Conservation (phyloP, 2,888 invertebrate genomes). For the Stratiomys singularior region DNA sequence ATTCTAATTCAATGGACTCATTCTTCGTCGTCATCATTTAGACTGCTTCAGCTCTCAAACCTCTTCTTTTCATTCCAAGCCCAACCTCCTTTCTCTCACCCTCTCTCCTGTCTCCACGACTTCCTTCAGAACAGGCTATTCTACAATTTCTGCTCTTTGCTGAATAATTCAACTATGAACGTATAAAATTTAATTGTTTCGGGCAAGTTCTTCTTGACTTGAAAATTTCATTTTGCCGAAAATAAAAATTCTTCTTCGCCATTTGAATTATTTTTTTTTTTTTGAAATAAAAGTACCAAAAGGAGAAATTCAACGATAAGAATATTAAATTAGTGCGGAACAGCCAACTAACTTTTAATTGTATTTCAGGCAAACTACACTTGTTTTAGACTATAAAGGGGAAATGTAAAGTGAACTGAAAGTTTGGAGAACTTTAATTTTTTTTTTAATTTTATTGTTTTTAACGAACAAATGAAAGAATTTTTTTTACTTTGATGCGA, state of each 20-base stretch:
- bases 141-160: too few species aligned
- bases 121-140: not conserved
- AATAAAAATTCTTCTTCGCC: not conserved
- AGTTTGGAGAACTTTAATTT: too few species aligned
- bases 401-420: too few species aligned
- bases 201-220: not conserved
- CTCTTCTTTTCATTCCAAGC: not conserved
- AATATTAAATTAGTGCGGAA: not conserved
- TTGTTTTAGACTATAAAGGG: too few species aligned
- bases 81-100: not conserved
- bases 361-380: too few species aligned
- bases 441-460: too few species aligned
- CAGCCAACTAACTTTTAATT: too few species aligned
- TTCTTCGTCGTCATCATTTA: too few species aligned
- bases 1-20: too few species aligned
- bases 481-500: too few species aligned
- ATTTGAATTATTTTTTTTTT: not conserved
- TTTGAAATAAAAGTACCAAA: not conserved
- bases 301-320: not conserved
- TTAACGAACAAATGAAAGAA: too few species aligned
- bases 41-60: too few species aligned
- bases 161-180: slow-evolving; percentile 10
- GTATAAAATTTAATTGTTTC: slow-evolving; percentile 5
- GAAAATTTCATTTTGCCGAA: not conserved
- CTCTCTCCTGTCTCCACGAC: not conserved